phyloP scores from a whole-genome alignment of 2,888 invertebrate genomes.

The Trichogramma evanescens region DNA sequence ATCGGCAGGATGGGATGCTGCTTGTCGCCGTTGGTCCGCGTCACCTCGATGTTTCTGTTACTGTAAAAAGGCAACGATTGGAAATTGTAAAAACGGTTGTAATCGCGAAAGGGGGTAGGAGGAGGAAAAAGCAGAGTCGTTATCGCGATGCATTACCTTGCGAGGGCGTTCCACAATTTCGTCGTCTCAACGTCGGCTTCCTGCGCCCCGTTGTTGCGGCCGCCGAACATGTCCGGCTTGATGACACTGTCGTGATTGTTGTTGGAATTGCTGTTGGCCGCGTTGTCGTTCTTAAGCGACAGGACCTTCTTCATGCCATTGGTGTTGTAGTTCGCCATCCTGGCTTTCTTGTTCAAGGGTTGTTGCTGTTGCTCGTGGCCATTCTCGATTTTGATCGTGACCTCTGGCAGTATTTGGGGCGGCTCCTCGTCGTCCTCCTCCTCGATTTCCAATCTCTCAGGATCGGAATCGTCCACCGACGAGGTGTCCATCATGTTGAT shows the following conservation, averaged over 20 bases:
- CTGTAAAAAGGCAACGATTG: constrained; percentile 24
- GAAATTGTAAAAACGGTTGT: too few relatives aligned
- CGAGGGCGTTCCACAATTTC: constrained; percentile 35
- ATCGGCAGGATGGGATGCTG: constrained; percentile 8
- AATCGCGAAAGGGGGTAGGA: background rate
- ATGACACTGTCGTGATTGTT: constrained; percentile 13
- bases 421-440: constrained; percentile 42
- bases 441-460: constrained; percentile 67
- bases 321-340: background rate
- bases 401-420: constrained; percentile 28
- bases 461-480: constrained; percentile 64
- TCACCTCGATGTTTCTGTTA: constrained; percentile 44
- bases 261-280: constrained; percentile 26
- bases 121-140: background rate
- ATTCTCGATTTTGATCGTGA: background rate
- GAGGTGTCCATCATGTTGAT: constrained; percentile 58
- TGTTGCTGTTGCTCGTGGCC: constrained; percentile 12
- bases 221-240: constrained; percentile 46
- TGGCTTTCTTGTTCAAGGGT: background rate
- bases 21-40: constrained; percentile 43
- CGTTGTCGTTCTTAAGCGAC: constrained; percentile 21
- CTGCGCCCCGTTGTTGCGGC: constrained; percentile 44
- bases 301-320: background rate
- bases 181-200: constrained; percentile 41
- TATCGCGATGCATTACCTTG: constrained; percentile 19